Evolutionary conservation across 2,888 invertebrate genomes (phyloP).

Genomic region (Xestoiulus laeticollis): DNA sequence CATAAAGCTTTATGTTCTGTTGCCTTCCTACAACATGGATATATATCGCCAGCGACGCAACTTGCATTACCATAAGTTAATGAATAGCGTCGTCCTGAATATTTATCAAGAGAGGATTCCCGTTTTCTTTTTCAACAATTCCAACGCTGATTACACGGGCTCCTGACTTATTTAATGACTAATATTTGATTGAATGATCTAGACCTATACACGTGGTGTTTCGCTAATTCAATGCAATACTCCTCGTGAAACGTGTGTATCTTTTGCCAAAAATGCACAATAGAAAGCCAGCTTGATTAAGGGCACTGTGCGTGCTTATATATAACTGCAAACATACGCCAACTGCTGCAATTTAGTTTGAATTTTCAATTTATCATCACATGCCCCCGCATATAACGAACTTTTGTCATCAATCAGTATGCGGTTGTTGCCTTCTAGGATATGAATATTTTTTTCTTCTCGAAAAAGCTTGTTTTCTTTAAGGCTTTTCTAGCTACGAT

Average conservation of each 20-base stretch:
- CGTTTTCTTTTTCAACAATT: background rate
- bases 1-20: conserved; percentile 1
- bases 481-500: background rate
- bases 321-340: background rate
- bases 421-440: background rate
- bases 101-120: background rate
- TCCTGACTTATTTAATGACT: conserved; percentile 6
- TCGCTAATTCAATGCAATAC: background rate
- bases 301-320: background rate
- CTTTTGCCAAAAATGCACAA: background rate
- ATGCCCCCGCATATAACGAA: background rate
- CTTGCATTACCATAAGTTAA: conserved; percentile 4
- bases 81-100: conserved; percentile 26
- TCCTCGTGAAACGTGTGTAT: background rate
- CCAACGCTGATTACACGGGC: conserved; percentile 16
- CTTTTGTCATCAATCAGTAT: conserved; percentile 26
- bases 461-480: background rate
- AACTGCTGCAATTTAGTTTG: conserved; percentile 26
- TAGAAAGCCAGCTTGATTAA: background rate
- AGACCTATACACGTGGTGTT: background rate
- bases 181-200: conserved; percentile 14
- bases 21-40: background rate
- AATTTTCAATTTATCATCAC: conserved; percentile 4
- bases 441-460: conserved; percentile 24
- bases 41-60: background rate